Evolutionary conservation across 2,797 vertebrate species (phyloP).

Genomic region (Sebastes glaucus): DNA sequence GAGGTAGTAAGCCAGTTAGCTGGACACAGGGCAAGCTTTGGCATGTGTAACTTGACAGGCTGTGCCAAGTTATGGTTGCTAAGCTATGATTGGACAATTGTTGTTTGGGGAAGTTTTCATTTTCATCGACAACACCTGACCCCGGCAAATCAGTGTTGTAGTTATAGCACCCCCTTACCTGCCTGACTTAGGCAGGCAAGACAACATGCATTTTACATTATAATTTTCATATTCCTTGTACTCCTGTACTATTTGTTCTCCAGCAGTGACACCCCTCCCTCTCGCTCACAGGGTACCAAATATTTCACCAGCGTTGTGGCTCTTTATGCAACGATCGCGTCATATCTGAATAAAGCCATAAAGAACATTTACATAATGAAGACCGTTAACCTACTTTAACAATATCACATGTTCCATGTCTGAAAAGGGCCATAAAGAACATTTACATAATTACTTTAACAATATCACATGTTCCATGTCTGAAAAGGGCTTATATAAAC

Average conservation of each 20-base stretch:
- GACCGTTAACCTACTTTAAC: background rate
- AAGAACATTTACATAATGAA: background rate
- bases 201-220: background rate
- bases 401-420: background rate
- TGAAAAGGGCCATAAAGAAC: background rate
- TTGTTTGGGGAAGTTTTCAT: background rate
- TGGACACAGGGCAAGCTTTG: no score
- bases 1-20: no score
- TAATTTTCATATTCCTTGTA: no score
- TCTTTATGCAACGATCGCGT: background rate
- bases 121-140: background rate
- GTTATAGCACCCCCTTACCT: accelerated
- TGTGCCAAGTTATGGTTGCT: background rate
- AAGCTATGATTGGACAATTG: background rate
- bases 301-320: background rate
- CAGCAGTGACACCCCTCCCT: no score
- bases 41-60: background rate
- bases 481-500: background rate
- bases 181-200: background rate
- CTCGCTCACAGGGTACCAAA: background rate
- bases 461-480: background rate
- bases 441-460: background rate
- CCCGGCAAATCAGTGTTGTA: background rate
- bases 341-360: background rate
- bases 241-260: no score